Base-by-base conservation (phyloP, 2,797 vertebrate genomes). In the Dicrostonyx torquatus region DNA sequence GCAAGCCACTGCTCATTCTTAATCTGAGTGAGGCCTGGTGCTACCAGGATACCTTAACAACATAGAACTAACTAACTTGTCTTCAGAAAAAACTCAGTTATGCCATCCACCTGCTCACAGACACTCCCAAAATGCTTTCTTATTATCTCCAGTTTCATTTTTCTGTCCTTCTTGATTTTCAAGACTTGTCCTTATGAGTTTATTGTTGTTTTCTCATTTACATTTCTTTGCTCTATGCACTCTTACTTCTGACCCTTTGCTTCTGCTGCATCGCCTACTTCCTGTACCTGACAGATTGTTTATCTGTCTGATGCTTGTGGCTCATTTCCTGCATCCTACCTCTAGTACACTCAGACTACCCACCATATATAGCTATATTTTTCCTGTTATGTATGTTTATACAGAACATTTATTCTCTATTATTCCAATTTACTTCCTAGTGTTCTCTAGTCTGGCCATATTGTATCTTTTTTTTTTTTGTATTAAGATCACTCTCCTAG, bases 81-180 rank as follows among this genome's bases (percentile, higher is more conserved):
- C 53, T 92, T 87, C 34, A 50, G 64, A 53, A 90, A 90, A 94
- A 58, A 58, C 34, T 94, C 66, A 62, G 12, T 75, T 64, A 53
- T 87, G 17, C 13, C n/a, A 80, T 18, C 62, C 55, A 89, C 45
- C 15, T 87, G 37, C 29, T 84, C 15, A 60, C 75, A 93, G 5
- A 73, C 9, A 17, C 89, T 68, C 24, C 29, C 26, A 45, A 84
- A 15, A 70, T 45, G 87, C 15, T 77, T 90, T 58, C 76, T 77
- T 64, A 73, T 53, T 55, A 2, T 89, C 34, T 87, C 48, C 7
- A 79, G 37, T 64, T 94, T 72, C 31, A 58, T 70, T 43, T 45
- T 70, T 68, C 76, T 73, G 31, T 75, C 53, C 20, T 94, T 93
- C 70, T 43, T 93, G 77, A 80, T 90, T 93, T 93, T 66, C 37